Base-by-base conservation (phyloP, 2,888 invertebrate species). In the Erebia palarica region DNA sequence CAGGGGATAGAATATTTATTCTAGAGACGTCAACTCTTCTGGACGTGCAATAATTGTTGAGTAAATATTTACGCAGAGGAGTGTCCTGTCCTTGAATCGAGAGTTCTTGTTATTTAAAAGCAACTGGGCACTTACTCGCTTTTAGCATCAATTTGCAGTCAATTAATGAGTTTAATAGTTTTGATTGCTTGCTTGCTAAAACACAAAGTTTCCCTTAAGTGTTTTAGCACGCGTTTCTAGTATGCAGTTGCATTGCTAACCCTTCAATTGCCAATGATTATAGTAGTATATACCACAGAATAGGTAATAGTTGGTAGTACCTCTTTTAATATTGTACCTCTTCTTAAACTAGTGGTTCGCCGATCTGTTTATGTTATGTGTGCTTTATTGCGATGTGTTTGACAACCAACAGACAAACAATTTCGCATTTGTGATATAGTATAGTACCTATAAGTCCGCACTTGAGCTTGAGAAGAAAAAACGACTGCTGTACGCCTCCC, bases 1-100 rank as follows among this genome's bases (percentile, higher is more conserved):
- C 80, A 83, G 84, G 85, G 80, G 80, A 82, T 80, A 78, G 84
- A 85, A 87, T 89, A 90, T 89, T 89, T 90, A 90, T 90, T 90
- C 89, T 82, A 84, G 81, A 76, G 84, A 84, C 87, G 89, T 90
- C 86, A 67, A 86, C 88, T 84, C 86, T 87, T 84, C 86, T 87
- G 83, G 86, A 89, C 86, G 88, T 85, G 86, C 90, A 91, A 91
- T 92, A 91, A 91, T 92, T 90, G 91, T 91, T 90, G 91, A 90
- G 86, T 85, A 91, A 92, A 91, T 90, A 88, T 91, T 91, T 91
- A 86, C 89, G 77, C 77, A 86, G 82, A 80, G 84, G 84, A 91
- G 90, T 88, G 85, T 86, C 83, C 86, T 82, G 63, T 67, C 66
- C 81, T 84, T 84, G 84, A 86, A 85, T 81, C 87, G 89, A 91